These are phyloP conservation scores for Saccostrea echinata DNA, from an alignment of 1,140 invertebrate species.

Conservation along the genomic window DNA sequence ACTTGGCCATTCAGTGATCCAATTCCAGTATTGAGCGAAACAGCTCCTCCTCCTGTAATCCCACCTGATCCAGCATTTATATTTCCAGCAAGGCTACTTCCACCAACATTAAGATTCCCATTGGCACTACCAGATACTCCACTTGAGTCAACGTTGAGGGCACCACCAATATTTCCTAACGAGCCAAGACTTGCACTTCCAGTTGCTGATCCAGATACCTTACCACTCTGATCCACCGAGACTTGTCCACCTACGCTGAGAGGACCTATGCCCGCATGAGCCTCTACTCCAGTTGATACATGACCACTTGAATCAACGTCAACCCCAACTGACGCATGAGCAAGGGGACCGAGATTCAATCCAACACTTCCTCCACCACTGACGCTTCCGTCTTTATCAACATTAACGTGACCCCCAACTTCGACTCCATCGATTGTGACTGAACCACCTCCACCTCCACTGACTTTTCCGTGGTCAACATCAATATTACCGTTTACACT, in stretches of 20 bases:
- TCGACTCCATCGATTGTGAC: slow-evolving; percentile 34
- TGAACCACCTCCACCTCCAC: slow-evolving; percentile 20
- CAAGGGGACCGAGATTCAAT: slow-evolving; percentile 21
- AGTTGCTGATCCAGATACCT: slow-evolving; percentile 9
- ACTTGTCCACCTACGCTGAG: slow-evolving; percentile 29
- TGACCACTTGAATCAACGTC: slow-evolving; percentile 47
- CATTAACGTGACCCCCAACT: slow-evolving; percentile 46
- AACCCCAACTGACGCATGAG: slow-evolving; percentile 31
- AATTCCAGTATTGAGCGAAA: not conserved
- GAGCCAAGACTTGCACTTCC: not conserved
- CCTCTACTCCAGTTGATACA: slow-evolving; percentile 32
- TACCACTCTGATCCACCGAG: slow-evolving; percentile 38
- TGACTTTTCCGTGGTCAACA: slow-evolving; percentile 40
- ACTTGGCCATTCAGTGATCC: slow-evolving; percentile 34
- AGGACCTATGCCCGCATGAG: slow-evolving; percentile 1
- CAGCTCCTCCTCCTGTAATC: not conserved
- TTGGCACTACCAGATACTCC: slow-evolving; percentile 2
- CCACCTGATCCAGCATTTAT: not conserved
- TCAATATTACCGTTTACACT: slow-evolving; percentile 21
- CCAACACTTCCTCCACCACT: slow-evolving; percentile 46
- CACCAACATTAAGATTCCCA: slow-evolving; percentile 38
- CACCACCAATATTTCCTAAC: not conserved
- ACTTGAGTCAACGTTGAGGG: slow-evolving; percentile 35
- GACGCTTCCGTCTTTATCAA: slow-evolving; percentile 41
- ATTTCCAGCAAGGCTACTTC: not conserved